Conservation (phyloP, 2,888 invertebrate species). For the Mycalesis mineus region DNA sequence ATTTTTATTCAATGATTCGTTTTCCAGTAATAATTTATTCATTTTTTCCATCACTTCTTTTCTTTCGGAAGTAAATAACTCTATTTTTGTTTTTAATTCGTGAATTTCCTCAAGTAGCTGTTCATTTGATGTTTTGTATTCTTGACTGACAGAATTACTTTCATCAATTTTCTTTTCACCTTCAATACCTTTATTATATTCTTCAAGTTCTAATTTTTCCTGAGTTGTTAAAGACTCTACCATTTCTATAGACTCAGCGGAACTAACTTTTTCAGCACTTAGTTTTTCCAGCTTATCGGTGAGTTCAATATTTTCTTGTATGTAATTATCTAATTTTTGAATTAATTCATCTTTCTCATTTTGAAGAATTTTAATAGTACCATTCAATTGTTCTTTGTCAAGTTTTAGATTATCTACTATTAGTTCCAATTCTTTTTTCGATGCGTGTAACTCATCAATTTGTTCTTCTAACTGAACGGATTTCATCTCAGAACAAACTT, state of each 20-base stretch:
- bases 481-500: constrained; percentile 87
- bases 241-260: constrained; percentile 86
- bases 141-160: constrained; percentile 51
- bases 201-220: constrained; percentile 83
- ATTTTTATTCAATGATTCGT: constrained; percentile 72
- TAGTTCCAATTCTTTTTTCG: constrained; percentile 68
- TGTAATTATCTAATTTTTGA: constrained; percentile 80
- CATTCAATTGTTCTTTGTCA: constrained; percentile 75
- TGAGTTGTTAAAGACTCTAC: constrained; percentile 84
- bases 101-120: constrained; percentile 81
- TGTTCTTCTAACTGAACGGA: constrained; percentile 89
- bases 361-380: constrained; percentile 75
- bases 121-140: constrained; percentile 67
- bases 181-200: constrained; percentile 78
- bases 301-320: constrained; percentile 86
- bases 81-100: constrained; percentile 82
- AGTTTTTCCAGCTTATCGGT: constrained; percentile 85
- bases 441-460: constrained; percentile 76
- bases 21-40: constrained; percentile 80
- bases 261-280: constrained; percentile 84
- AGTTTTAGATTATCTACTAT: constrained; percentile 70
- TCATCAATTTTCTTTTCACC: constrained; percentile 35
- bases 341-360: constrained; percentile 80
- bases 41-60: constrained; percentile 84
- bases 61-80: constrained; percentile 82